Evolutionary conservation across 2,888 invertebrate genomes (phyloP), one percentile per base, ranked within the genome.

Genomic region (Stenchaetothrips biformis): DNA sequence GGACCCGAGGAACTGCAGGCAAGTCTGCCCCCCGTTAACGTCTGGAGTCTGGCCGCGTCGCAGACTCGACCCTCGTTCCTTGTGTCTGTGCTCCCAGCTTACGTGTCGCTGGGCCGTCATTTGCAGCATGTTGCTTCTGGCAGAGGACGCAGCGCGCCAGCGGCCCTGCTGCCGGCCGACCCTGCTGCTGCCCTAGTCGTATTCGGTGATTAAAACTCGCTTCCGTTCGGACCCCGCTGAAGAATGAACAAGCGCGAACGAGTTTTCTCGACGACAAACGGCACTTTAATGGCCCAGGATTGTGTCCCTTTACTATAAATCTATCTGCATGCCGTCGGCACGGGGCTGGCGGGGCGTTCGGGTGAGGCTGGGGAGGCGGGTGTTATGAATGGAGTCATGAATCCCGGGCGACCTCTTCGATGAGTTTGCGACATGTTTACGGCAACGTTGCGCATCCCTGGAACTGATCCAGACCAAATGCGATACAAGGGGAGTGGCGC

Each of bases 251-350:
- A 74, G 67, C 7, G 53, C 53, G 53, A 16, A 74, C 67, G 25
- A 67, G 59, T 59, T 59, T 59, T 59, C 59, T 9, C 59, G 59
- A 59, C 59, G 59, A 59, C 59, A 59, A 59, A 59, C 18, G 59
- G 59, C 59, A 59, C 59, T 59, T 59, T 59, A 59, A 59, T 59
- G 59, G 59, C 59, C 59, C 13, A 59, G 59, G 59, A 59, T 59
- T 59, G 59, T 59, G 59, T 59, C 59, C 59, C 59, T 59, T 59
- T 59, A 59, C 59, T 18, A 59, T 59, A 59, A 59, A 59, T 59
- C 59, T 59, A 59, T 59, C 59, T 16, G 18, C 59, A 4, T 18
- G 59, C 59, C 59, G 59, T 59, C 18, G 4, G 59, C 13, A 16
- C 59, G 59, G 6, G 53, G 53, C 53, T 7, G 53, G 53, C 53